Percentiles rank a stretch among this genome's conserved stretches.
Conservation (phyloP, 2,797 vertebrate species). For the Salmo trutta region DNA sequence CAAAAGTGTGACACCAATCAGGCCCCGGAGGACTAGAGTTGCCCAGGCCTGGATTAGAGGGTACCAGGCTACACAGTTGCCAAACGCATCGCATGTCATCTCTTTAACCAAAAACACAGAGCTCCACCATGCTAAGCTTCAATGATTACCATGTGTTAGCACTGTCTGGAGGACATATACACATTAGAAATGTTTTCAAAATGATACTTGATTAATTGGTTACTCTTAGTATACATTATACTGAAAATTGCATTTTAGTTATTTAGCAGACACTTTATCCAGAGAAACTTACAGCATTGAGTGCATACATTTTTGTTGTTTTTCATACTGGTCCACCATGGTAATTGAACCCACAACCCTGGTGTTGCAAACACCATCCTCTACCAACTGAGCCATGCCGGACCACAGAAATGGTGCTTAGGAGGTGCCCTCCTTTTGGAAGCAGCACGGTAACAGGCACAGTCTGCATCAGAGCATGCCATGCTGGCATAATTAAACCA, state of each 20-base stretch:
- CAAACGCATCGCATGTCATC: neutral
- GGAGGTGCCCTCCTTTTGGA: neutral
- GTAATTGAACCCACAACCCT: too few relatives aligned
- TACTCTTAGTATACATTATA: neutral
- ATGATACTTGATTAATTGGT: neutral
- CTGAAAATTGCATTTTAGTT: neutral
- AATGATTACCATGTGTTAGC: neutral
- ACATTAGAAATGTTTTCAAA: neutral
- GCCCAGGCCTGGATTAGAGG: neutral
- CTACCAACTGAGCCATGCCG: too few relatives aligned
- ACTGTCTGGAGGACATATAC: neutral
- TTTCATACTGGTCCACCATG: too few relatives aligned
- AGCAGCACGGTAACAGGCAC: neutral
- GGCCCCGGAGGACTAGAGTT: too few relatives aligned
- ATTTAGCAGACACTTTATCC: too few relatives aligned
- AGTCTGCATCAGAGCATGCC: neutral
- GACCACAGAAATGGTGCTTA: neutral
- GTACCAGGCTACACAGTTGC: neutral
- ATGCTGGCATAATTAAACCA: slow-evolving; percentile 2
- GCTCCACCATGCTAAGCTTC: neutral
- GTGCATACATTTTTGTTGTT: too few relatives aligned
- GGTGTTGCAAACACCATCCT: too few relatives aligned
- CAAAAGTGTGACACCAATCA: too few relatives aligned
- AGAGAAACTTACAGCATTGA: too few relatives aligned
- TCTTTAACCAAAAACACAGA: neutral